Percentiles rank a stretch among this genome's conserved stretches.
Evolutionary conservation across 2,113 vertebrate genomes (phyloP).

Genomic region (Nibea coibor): DNA sequence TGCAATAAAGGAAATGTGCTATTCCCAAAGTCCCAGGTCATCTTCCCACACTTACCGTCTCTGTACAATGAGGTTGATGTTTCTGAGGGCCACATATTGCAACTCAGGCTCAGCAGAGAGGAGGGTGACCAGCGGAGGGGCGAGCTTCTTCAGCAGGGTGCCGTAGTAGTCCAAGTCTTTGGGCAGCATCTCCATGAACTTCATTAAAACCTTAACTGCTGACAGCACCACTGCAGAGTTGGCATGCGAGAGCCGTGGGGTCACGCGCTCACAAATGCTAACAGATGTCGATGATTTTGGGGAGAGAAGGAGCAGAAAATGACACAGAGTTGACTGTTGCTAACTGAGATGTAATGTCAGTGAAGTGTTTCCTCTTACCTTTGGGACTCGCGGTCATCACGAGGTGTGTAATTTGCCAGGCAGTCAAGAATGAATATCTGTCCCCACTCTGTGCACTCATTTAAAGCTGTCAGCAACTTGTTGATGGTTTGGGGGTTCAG

Average conservation of each 20-base stretch:
- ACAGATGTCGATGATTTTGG: constrained; percentile 5
- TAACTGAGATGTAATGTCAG: constrained; percentile 4
- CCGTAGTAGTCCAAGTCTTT: constrained; percentile 98
- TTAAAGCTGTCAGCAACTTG: constrained; percentile 96
- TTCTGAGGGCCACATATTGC: constrained; percentile 97
- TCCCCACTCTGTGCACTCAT: constrained; percentile 98
- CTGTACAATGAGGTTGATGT: constrained; percentile 99
- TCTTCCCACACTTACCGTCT: constrained; percentile 87
- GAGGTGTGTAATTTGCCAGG: constrained; percentile 96
- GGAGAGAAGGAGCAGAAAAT: neutral
- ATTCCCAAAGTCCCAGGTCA: neutral
- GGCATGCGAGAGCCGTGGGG: constrained; percentile 95
- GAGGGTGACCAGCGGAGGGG: constrained; percentile 95
- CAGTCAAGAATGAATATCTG: constrained; percentile 99
- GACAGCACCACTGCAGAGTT: constrained; percentile 98
- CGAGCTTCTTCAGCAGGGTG: constrained; percentile 96
- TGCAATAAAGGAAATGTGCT: neutral
- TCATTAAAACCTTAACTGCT: constrained; percentile 98
- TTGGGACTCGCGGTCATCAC: constrained; percentile 97
- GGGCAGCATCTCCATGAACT: constrained; percentile 99
- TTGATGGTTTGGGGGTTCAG: constrained; percentile 99
- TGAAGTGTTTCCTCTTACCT: constrained; percentile 85
- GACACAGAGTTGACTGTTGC: neutral
- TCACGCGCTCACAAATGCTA: constrained; percentile 98
- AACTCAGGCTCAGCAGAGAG: constrained; percentile 96